Evolutionary conservation across 2,113 vertebrate species (phyloP), one percentile per base, ranked within the genome.

Genomic region (Indicator indicator): DNA sequence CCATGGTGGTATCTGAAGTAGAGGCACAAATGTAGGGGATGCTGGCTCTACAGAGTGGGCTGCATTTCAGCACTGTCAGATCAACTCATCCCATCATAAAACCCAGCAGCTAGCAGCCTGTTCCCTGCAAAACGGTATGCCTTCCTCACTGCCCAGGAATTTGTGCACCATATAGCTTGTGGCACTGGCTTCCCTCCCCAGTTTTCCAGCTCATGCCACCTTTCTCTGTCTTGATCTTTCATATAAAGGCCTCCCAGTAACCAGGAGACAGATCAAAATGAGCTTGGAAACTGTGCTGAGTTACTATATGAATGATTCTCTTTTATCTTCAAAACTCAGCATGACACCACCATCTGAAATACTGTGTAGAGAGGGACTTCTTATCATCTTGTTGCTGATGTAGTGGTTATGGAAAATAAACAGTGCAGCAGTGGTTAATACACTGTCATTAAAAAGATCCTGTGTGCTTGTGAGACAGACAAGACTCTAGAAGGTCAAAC

Each of bases 21-120:
- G 32, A 32, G 0, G 0, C 15, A 2, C 5, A 2, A 36, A 46
- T 1, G 0, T 1, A 5, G 11, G 30, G 55, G 27, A 26, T 33
- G 50, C 21, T 64, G 68, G 42, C 26, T 42, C 54, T 33, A 20
- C 36, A 59, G 55, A 46, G 32, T 11, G 11, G 15, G 17, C 48
- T n/a, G 14, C 11, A 26, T 62, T 67, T 64, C 0, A 0, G 46
- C 32, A 40, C 58, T 2, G 5, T n/a, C 24, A 58, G 54, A n/a
- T 10, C 2, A 1, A 6, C 58, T 38, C 12, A 21, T n/a, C 3
- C 9, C n/a, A 9, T 65, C 67, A 28, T 40, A 64, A 12, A 32
- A 27, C 70, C 33, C 24, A 44, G 67, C 33, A 76, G 44, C 60
- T 63, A 46, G 65, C 46, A 80, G 32, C 24, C 11, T 65, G 20